These are phyloP conservation scores for Catostomus latipinnis DNA, from an alignment of 2,797 vertebrate genomes.

Conservation along the genomic window DNA sequence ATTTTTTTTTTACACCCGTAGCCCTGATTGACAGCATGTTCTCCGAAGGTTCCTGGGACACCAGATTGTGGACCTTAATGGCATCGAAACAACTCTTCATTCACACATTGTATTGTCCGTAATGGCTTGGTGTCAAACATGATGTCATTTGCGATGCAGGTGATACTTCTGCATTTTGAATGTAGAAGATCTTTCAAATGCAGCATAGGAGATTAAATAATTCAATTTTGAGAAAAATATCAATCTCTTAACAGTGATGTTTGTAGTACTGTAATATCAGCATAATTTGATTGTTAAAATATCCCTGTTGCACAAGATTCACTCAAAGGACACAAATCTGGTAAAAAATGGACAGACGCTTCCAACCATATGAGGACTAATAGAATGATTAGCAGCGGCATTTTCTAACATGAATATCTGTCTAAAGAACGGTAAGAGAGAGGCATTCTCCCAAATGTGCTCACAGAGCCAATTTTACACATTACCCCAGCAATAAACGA, in stretches of 20 bases:
- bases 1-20: no score
- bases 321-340: slow-evolving; percentile 15
- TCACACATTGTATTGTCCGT: slow-evolving; percentile 14
- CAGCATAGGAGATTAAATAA: slow-evolving; percentile 15
- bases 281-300: slow-evolving; percentile 40
- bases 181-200: slow-evolving; percentile 19
- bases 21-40: neutral
- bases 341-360: slow-evolving; percentile 21
- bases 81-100: slow-evolving; percentile 14
- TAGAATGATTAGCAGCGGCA: slow-evolving; percentile 14
- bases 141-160: slow-evolving; percentile 24
- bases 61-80: neutral
- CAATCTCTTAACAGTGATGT: slow-evolving; percentile 33
- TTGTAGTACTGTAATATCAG: slow-evolving; percentile 26
- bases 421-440: slow-evolving; percentile 34
- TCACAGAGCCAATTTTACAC: slow-evolving; percentile 66
- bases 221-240: slow-evolving; percentile 23
- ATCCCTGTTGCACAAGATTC: slow-evolving; percentile 25
- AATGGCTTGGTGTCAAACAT: slow-evolving; percentile 14
- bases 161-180: slow-evolving; percentile 28
- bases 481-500: slow-evolving; percentile 67
- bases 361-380: slow-evolving; percentile 10
- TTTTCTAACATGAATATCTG: slow-evolving; percentile 24
- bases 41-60: slow-evolving; percentile 19
- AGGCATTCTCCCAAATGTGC: slow-evolving; percentile 56